Evolutionary conservation across 2,888 invertebrate species (phyloP), one percentile per base, ranked within the genome.

Genomic region (Argyresthia goedartella): DNA sequence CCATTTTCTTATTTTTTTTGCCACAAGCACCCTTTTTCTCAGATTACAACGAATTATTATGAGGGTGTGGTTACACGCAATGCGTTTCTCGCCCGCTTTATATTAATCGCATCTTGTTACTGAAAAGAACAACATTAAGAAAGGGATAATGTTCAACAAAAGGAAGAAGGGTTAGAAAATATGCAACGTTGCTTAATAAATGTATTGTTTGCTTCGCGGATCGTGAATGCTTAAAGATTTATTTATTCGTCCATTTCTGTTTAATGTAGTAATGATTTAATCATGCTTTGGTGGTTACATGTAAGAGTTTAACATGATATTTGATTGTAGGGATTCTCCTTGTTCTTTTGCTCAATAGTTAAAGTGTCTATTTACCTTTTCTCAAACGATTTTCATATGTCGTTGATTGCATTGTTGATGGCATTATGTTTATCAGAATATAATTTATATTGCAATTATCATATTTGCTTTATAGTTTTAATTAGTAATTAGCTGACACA

Each of bases 41-140:
- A 46, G 46, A 46, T 46, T 33, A 46, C 46, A 4, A 16, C 16
- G 46, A 25, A 25, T 11, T 39, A 39, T 39, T n/a, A 9, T 46
- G 33, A 46, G 14, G 25, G 14, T 11, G 15, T 36, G 9, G 25
- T 25, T 13, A 70, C 70, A 69, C 67, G 71, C 71, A 69, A 69
- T 69, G 68, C 69, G 69, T 61, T 72, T 66, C 60, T 59, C 60
- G 62, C 62, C 62, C 65, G 64, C 66, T 70, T 76, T 71, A 72
- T 67, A 76, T 74, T 79, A 81, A 82, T 84, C 73, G 75, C 64
- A 65, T 69, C 71, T 75, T 73, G 70, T 76, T 75, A 70, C 66
- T 65, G 65, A 73, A 77, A 75, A 74, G 50, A 53, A 52, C 34
- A 53, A 33, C 52, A 53, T 51, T 51, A 55, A 53, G 49, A 52